Evolutionary conservation across 2,888 invertebrate species (phyloP), one percentile per base, ranked within the genome.

Genomic region (Lithophane leautieri): DNA sequence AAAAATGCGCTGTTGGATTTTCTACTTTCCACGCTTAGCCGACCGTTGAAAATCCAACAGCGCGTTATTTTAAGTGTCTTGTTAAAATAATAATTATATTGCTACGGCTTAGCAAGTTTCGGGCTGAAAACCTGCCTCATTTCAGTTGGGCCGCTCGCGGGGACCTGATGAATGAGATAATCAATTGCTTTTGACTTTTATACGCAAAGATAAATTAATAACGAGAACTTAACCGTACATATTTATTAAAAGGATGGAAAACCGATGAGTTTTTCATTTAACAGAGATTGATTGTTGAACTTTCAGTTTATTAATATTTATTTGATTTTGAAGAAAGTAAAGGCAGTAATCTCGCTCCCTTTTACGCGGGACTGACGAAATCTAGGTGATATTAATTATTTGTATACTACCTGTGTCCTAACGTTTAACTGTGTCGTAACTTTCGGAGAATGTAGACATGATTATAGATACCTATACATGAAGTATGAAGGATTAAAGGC

Each of bases 131-230:
- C 70, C 14, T 63, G 62, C 68, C 69, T 78, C 71, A 58, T 80
- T 76, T 70, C 56, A 58, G 70, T 81, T 61, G 65, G 58, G 58
- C 47, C 40, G 70, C 28, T 66, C 40, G 67, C 56, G 47, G 34
- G 56, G 50, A 65, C 42, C 60, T 86, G 84, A 85, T 86, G 73
- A 81, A 85, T 81, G 86, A 73, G 63, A 76, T 61, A 66, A 79
- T 83, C 70, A 73, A 83, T 86, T 71, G 81, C 70, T 58, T 79
- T 75, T 86, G 86, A 85, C 86, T 81, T 85, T 83, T 81, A 83
- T 86, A 60, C 72, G 84, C 62, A 71, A 72, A 84, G 78, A 86
- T 81, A 81, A 83, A 86, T 81, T 86, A 86, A 76, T 86, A 81
- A 73, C 67, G n/a, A 25, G 60, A 66, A 75, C 60, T 75, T 75